Conservation (phyloP, 2,888 invertebrate genomes). For the Crepidodera aurea region DNA sequence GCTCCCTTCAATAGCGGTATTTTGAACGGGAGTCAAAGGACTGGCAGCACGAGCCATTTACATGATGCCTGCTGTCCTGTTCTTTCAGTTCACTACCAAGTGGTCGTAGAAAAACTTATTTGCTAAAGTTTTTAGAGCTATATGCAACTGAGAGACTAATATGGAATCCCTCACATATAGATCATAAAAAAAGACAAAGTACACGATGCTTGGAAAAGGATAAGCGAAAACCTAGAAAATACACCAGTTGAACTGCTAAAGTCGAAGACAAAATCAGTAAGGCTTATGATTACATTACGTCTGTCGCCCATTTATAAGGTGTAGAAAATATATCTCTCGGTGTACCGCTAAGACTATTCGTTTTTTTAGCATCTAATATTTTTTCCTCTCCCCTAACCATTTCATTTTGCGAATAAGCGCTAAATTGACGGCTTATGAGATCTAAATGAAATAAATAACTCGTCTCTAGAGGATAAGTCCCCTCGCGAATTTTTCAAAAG, state of each 20-base stretch:
- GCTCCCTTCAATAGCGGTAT: conserved; percentile 4
- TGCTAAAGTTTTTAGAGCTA: conserved; percentile 16
- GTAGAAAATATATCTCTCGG: too few species aligned
- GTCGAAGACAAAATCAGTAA: too few species aligned
- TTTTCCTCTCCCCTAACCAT: background rate
- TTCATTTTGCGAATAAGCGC: conserved; percentile 8
- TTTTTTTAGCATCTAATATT: background rate
- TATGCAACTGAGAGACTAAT: conserved; percentile 12
- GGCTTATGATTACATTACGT: too few species aligned
- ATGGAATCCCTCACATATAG: too few species aligned
- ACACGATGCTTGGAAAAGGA: conserved; percentile 18
- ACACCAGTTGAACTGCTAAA: too few species aligned
- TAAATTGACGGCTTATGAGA: conserved; percentile 11
- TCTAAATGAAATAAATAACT: conserved; percentile 6
- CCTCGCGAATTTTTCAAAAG: background rate
- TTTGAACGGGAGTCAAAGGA: conserved; percentile 8
- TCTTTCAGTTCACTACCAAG: too few species aligned
- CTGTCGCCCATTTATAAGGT: too few species aligned
- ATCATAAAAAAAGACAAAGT: conserved; percentile 13
- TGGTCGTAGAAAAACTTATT: conserved; percentile 5
- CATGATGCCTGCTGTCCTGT: conserved; percentile 15
- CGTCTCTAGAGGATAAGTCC: background rate
- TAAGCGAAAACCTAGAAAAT: conserved; percentile 8
- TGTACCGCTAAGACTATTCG: background rate
- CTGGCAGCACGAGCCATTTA: conserved; percentile 20